Percentiles rank a stretch among this genome's conserved stretches.
These are phyloP conservation scores for Zaprionus vittiger DNA, from an alignment of 1,140 invertebrate species.

Conservation along the genomic window DNA sequence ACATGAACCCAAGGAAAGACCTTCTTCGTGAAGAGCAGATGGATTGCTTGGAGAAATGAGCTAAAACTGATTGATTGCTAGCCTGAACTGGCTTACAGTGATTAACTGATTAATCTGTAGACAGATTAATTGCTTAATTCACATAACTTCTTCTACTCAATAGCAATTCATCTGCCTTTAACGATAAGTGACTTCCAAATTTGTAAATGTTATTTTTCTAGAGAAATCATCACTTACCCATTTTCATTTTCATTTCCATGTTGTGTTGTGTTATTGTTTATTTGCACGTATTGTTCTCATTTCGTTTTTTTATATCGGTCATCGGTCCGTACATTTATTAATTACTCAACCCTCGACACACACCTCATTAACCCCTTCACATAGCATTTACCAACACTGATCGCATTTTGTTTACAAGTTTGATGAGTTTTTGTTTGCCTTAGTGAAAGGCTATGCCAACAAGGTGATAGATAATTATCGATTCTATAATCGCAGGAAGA, in stretches of 20 bases:
- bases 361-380: conserved; percentile 33
- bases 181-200: background rate
- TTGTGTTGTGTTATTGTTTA: conserved; percentile 30
- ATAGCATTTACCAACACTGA: conserved; percentile 48
- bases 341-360: conserved; percentile 55
- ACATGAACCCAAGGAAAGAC: background rate
- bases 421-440: conserved; percentile 21
- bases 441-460: conserved; percentile 9
- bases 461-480: conserved; percentile 26
- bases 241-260: conserved; percentile 23
- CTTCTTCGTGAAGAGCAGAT: background rate
- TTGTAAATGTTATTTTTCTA: conserved; percentile 12
- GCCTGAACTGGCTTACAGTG: background rate
- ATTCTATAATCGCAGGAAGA: conserved; percentile 22
- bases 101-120: conserved; percentile 1
- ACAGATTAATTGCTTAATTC: background rate
- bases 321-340: conserved; percentile 36
- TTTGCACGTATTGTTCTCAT: conserved; percentile 55
- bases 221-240: background rate
- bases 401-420: conserved; percentile 14
- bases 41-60: background rate
- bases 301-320: conserved; percentile 3
- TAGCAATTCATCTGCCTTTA: conserved; percentile 7
- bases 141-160: background rate
- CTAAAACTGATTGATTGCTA: background rate